A percentile compares a stretch with the other conserved stretches of the same genome.
Conservation (phyloP, 35 echinoderm and acorn worm genomes). For the Heliocidaris tuberculata region DNA sequence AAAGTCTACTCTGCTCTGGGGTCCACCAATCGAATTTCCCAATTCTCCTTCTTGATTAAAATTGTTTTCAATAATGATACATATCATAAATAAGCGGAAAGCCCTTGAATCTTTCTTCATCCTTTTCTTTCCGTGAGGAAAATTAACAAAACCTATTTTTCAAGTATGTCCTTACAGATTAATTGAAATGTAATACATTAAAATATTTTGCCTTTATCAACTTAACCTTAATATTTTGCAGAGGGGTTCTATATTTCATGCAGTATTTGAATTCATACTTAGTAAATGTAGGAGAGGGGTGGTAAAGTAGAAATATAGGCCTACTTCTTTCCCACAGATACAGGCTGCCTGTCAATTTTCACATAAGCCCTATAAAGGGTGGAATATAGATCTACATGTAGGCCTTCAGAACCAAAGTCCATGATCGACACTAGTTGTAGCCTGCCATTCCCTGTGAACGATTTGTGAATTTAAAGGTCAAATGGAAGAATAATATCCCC, state of each 20-base stretch:
- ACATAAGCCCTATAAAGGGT: not conserved
- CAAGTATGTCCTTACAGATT: too few species aligned
- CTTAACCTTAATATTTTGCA: too few species aligned
- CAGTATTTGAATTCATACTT: too few species aligned
- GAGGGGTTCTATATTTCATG: too few species aligned
- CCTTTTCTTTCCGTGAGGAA: not conserved
- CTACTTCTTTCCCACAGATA: not conserved
- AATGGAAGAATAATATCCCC: constrained; percentile 3
- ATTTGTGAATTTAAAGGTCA: not conserved
- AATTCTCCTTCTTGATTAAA: too few species aligned
- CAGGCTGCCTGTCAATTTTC: not conserved
- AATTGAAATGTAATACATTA: too few species aligned
- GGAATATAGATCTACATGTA: not conserved
- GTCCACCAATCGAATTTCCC: too few species aligned
- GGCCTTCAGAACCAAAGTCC: not conserved
- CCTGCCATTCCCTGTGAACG: not conserved
- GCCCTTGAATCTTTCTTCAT: not conserved
- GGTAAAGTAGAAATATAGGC: not conserved
- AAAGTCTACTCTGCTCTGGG: not conserved
- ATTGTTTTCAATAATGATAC: not conserved
- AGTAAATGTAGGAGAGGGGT: too few species aligned
- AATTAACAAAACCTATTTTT: too few species aligned
- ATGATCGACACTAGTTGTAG: not conserved
- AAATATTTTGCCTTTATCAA: too few species aligned
- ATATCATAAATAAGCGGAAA: not conserved